Evolutionary conservation across 2,888 invertebrate genomes (phyloP), one percentile per base, ranked within the genome.

Genomic region (Molanna angustata): DNA sequence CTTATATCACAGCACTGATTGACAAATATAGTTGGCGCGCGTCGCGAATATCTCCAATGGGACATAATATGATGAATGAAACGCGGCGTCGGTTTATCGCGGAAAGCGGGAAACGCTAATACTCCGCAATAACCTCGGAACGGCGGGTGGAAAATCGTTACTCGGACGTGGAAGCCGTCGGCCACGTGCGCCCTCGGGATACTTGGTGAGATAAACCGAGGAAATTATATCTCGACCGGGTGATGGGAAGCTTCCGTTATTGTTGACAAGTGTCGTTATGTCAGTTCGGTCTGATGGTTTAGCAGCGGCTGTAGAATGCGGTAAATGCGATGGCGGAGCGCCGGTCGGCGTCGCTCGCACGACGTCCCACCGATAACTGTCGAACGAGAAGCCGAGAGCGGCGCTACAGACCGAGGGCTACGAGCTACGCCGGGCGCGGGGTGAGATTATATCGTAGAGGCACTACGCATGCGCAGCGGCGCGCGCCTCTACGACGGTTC

Each of bases 401-500:
- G 54, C 62, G 62, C 27, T 61, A 59, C 63, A 62, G 61, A 64
- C 11, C 32, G 18, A 18, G 14, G 17, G 40, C 46, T 45, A 31
- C 44, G 46, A 64, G 64, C 47, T 54, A 43, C 53, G 51, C 37
- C 46, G 49, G 64, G 58, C 63, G 63, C 39, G 61, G 64, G 62
- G 61, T 65, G 41, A 46, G n/a, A n/a, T n/a, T n/a, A 13, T 22
- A n/a, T 58, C 55, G 22, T 51, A 51, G 64, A 53, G 63, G 58
- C 62, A 68, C 71, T 69, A 66, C 66, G 31, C 43, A 2, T 32
- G 32, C 18, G 37, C 37, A 16, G 7, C 37, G 37, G 9, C 16
- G 37, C 37, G 16, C 37, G 37, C 37, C 37, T 37, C 17, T n/a
- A n/a, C n/a, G n/a, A n/a, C n/a, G n/a, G n/a, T n/a, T n/a, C n/a